Conservation (phyloP, 2,113 vertebrate genomes). For the Baryphthengus martii region DNA sequence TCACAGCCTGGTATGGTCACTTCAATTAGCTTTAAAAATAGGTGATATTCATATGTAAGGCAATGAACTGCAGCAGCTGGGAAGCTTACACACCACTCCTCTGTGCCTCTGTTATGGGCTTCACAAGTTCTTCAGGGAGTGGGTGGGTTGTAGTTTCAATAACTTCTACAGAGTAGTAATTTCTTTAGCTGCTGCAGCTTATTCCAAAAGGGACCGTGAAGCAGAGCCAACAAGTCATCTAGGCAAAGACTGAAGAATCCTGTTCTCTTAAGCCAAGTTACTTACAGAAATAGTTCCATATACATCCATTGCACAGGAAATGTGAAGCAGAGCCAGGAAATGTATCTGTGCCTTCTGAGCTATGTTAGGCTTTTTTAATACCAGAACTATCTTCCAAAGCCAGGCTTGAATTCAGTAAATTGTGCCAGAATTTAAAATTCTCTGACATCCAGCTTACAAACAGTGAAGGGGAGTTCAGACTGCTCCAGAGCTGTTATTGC, state of each 20-base stretch:
- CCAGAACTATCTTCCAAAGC: background rate
- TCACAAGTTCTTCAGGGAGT: background rate
- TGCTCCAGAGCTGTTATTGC: background rate
- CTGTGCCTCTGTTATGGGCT: background rate
- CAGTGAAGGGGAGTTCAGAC: background rate
- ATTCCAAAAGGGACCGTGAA: background rate
- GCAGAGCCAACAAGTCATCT: background rate
- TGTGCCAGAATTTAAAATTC: background rate
- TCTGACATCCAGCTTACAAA: background rate
- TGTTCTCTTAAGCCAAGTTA: background rate
- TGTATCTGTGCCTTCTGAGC: background rate
- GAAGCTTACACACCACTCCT: background rate
- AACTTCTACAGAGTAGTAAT: background rate
- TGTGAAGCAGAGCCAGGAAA: background rate
- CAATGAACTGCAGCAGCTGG: background rate
- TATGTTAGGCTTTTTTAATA: background rate
- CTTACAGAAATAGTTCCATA: background rate
- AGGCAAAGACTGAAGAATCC: background rate
- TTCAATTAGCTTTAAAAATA: background rate
- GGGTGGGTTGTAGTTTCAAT: background rate
- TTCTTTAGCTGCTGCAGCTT: conserved; percentile 23
- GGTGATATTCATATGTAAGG: background rate
- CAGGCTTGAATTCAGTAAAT: background rate
- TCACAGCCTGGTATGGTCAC: background rate
- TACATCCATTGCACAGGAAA: background rate